These are phyloP conservation scores for Xiphophorus maculatus DNA, from an alignment of 2,113 vertebrate species.

Conservation along the genomic window DNA sequence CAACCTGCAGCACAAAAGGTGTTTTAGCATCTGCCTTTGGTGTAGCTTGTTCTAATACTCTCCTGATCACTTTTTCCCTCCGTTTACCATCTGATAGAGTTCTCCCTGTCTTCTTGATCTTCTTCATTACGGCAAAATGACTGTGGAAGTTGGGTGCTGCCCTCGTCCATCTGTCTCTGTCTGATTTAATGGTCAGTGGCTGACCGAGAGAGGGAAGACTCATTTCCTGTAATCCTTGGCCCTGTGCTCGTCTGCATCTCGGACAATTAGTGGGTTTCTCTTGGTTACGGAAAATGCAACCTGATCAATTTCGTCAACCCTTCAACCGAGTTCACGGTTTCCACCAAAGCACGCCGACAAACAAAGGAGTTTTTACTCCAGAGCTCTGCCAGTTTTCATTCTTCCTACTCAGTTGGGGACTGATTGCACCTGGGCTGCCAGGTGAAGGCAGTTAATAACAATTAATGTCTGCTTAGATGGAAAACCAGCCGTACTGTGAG, in stretches of 20 bases:
- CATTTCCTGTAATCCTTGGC: slow-evolving; percentile 51
- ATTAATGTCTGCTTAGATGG: slow-evolving; percentile 39
- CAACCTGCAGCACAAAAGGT: slow-evolving; percentile 73
- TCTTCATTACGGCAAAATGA: slow-evolving; percentile 36
- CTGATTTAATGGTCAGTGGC: slow-evolving; percentile 53
- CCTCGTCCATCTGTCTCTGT: slow-evolving; percentile 38
- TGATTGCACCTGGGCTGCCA: slow-evolving; percentile 45
- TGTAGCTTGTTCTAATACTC: neutral
- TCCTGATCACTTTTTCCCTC: slow-evolving; percentile 17
- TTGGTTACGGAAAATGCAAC: slow-evolving; percentile 31
- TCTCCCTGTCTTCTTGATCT: slow-evolving; percentile 26
- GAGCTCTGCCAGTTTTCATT: slow-evolving; percentile 20
- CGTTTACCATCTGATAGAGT: slow-evolving; percentile 17
- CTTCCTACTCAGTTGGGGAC: slow-evolving; percentile 2
- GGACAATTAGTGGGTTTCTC: slow-evolving; percentile 34
- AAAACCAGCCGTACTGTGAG: slow-evolving; percentile 23
- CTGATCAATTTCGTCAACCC: slow-evolving; percentile 11
- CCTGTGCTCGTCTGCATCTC: slow-evolving; percentile 27
- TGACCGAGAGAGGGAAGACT: slow-evolving; percentile 44
- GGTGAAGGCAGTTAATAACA: slow-evolving; percentile 51
- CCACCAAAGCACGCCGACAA: neutral
- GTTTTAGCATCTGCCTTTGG: slow-evolving; percentile 31
- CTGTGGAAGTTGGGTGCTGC: slow-evolving; percentile 31
- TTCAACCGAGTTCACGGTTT: slow-evolving; percentile 1
- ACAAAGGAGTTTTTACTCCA: neutral